Evolutionary conservation across 2,113 vertebrate genomes (phyloP).

Genomic region (Taurulus bubalis): DNA sequence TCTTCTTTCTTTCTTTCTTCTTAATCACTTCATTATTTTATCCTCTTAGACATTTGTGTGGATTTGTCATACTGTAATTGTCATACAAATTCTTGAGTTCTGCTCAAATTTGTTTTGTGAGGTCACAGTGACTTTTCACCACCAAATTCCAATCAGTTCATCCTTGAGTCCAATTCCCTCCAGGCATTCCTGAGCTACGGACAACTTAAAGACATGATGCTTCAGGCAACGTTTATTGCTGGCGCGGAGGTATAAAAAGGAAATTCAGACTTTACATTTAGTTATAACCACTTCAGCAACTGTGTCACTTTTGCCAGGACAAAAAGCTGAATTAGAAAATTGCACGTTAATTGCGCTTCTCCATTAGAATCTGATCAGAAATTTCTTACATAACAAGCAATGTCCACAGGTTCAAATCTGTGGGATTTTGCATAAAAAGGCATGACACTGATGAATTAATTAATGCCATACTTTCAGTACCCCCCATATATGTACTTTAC

Average conservation of each 20-base stretch:
- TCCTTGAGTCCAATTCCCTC: no score
- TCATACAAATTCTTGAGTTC: background rate
- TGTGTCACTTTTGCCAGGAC: background rate
- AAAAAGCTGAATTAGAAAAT: background rate
- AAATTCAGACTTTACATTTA: background rate
- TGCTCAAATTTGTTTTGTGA: background rate
- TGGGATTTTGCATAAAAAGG: slow-evolving; percentile 12
- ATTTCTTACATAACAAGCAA: slow-evolving; percentile 15
- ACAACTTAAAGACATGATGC: background rate
- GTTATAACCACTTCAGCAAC: background rate
- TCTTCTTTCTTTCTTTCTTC: no score
- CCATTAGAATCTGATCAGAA: background rate
- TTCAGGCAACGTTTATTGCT: background rate
- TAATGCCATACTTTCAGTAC: slow-evolving; percentile 23
- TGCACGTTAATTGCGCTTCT: background rate
- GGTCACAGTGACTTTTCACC: background rate
- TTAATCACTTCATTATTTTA: no score
- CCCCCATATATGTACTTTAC: background rate
- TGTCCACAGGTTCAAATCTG: slow-evolving; percentile 9
- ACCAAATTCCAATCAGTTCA: no score
- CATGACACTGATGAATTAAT: slow-evolving; percentile 23
- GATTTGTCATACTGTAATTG: background rate
- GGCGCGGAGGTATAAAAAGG: background rate
- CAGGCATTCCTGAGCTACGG: no score
- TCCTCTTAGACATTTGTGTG: no score